These are phyloP conservation scores for Apocheima hispidaria DNA, from an alignment of 2,888 invertebrate genomes.

Conservation along the genomic window DNA sequence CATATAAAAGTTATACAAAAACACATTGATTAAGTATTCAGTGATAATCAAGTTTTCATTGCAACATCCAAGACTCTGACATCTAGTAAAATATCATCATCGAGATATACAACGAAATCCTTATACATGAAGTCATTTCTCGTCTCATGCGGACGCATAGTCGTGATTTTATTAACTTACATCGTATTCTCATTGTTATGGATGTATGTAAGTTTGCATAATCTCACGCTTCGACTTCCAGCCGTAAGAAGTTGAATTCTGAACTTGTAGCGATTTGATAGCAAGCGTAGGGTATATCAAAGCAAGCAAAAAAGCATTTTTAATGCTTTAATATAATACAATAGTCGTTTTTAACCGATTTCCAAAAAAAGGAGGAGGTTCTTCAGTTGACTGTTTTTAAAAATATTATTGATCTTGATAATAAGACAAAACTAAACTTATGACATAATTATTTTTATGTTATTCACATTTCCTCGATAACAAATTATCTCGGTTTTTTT, in stretches of 20 bases:
- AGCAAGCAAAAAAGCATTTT: not conserved
- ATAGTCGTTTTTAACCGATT: too few species aligned
- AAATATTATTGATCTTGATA: too few species aligned
- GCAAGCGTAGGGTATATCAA: not conserved
- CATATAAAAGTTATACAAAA: not conserved
- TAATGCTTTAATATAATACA: too few species aligned
- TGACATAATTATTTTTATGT: too few species aligned
- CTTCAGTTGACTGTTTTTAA: too few species aligned
- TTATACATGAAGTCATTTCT: not conserved
- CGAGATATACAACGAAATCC: not conserved
- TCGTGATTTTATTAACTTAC: slow-evolving; percentile 33
- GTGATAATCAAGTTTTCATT: not conserved
- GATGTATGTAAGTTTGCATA: slow-evolving; percentile 27
- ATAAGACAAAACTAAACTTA: too few species aligned
- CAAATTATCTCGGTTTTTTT: too few species aligned
- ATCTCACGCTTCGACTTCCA: slow-evolving; percentile 31
- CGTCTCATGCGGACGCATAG: slow-evolving; percentile 10
- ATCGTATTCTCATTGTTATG: slow-evolving; percentile 23
- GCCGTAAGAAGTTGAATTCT: slow-evolving; percentile 19
- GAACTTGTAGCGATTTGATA: slow-evolving; percentile 22
- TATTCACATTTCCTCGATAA: too few species aligned
- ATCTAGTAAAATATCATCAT: slow-evolving; percentile 6
- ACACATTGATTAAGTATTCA: not conserved
- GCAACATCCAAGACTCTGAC: not conserved
- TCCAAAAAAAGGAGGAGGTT: too few species aligned